phyloP scores from a whole-genome alignment of 2,113 vertebrate species.

The Sarotherodon lohbergeri region DNA sequence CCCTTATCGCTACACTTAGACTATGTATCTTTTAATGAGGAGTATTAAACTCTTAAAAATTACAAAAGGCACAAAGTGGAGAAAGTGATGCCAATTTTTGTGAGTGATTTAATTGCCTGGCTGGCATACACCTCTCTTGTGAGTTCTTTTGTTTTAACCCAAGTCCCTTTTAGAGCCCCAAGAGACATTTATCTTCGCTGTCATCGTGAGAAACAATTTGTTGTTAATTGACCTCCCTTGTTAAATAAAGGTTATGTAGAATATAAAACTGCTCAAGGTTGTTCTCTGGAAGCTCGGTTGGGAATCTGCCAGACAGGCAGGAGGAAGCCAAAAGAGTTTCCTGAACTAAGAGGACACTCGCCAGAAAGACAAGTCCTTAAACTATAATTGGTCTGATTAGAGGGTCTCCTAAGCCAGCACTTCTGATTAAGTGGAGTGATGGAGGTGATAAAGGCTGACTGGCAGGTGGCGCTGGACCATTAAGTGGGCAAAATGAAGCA shows the following conservation, averaged over 20 bases:
- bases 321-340: conserved; percentile 1
- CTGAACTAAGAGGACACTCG: conserved; percentile 10
- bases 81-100: background rate
- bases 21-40: background rate
- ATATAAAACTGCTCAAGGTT: background rate
- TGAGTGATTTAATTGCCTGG: background rate
- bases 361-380: conserved; percentile 17
- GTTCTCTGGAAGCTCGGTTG: conserved; percentile 2
- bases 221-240: conserved; percentile 8
- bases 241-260: conserved; percentile 19
- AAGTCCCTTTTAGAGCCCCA: background rate
- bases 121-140: background rate
- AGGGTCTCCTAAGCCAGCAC: conserved; percentile 34
- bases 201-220: background rate
- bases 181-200: background rate
- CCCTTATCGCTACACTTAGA: background rate
- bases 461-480: conserved; percentile 24
- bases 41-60: background rate
- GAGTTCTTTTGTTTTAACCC: background rate
- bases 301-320: background rate
- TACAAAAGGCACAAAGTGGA: background rate
- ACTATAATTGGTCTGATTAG: conserved; percentile 62
- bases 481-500: conserved; percentile 17
- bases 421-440: conserved; percentile 57
- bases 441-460: conserved; percentile 43